Evolutionary conservation across 2,113 vertebrate genomes (phyloP).

Genomic region (Gadus macrocephalus): DNA sequence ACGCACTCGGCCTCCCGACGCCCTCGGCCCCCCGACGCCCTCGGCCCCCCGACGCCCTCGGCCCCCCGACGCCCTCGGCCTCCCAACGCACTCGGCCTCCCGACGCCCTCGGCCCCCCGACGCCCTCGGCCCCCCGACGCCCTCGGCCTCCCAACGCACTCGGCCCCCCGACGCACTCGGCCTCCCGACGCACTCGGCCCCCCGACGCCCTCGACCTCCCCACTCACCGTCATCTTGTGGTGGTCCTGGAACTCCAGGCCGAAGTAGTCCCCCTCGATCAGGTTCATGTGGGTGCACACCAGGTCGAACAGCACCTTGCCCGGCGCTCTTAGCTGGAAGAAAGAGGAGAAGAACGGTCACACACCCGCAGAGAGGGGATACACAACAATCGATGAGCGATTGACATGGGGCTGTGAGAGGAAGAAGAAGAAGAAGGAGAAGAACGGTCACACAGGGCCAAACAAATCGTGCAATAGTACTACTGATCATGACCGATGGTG

Average conservation of each 20-base stretch:
- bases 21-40: background rate
- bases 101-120: background rate
- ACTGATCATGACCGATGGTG: no score
- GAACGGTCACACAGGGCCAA: no score
- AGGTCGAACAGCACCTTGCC: constrained; percentile 91
- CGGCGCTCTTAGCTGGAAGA: constrained; percentile 85
- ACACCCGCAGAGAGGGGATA: no score
- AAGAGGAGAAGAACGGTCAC: constrained; percentile 23
- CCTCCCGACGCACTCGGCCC: background rate
- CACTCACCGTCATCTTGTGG: constrained; percentile 89
- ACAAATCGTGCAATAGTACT: no score
- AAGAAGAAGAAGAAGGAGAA: no score
- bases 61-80: background rate
- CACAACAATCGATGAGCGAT: no score
- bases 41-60: background rate
- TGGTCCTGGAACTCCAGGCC: constrained; percentile 94
- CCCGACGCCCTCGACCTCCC: constrained; percentile 22
- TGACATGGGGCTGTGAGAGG: no score
- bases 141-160: background rate
- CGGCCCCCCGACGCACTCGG: background rate
- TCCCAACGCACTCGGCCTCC: constrained; percentile 18
- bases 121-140: background rate
- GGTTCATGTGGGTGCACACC: constrained; percentile 91
- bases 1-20: no score
- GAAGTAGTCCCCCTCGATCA: constrained; percentile 98